Evolutionary conservation across 92 coral and sea anemone genomes (phyloP).

Genomic region (Paragorgia papillata): DNA sequence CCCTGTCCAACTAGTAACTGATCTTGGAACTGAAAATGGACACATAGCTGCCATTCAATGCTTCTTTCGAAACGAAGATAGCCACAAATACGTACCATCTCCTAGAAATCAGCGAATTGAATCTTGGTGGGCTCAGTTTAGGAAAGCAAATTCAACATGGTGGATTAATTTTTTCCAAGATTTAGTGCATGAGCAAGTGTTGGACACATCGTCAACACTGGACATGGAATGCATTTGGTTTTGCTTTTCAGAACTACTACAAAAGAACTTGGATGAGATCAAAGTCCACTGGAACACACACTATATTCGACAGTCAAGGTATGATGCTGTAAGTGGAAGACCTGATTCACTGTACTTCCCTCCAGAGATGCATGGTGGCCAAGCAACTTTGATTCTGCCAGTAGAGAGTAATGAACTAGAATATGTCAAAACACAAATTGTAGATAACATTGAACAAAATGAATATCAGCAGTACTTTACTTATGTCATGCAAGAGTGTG

Average conservation of each 20-base stretch:
- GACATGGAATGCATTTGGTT: conserved; percentile 72
- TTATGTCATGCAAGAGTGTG: conserved; percentile 44
- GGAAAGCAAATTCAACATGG: conserved; percentile 48
- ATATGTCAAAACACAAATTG: too few species aligned
- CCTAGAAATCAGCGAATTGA: conserved; percentile 60
- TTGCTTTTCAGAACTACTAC: conserved; percentile 63
- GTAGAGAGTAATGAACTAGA: conserved; percentile 51
- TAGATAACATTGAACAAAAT: conserved; percentile 47
- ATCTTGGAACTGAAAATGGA: conserved; percentile 69
- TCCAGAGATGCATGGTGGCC: conserved; percentile 62
- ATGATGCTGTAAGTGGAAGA: conserved; percentile 68
- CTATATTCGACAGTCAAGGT: conserved; percentile 57
- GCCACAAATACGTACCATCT: conserved; percentile 50
- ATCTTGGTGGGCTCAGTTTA: conserved; percentile 53
- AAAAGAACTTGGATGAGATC: conserved; percentile 50
- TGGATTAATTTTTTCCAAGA: conserved; percentile 61
- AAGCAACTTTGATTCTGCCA: conserved; percentile 56
- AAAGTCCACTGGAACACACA: conserved; percentile 75
- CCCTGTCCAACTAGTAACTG: conserved; percentile 61
- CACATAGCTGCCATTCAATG: conserved; percentile 58
- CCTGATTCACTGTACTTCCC: conserved; percentile 69
- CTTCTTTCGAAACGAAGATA: conserved; percentile 51
- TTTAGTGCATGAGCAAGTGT: conserved; percentile 29
- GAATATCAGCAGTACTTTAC: conserved; percentile 58
- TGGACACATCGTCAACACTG: conserved; percentile 52